phyloP scores from a whole-genome alignment of 1,140 invertebrate species.

The Pemphigus obesinymphae region DNA sequence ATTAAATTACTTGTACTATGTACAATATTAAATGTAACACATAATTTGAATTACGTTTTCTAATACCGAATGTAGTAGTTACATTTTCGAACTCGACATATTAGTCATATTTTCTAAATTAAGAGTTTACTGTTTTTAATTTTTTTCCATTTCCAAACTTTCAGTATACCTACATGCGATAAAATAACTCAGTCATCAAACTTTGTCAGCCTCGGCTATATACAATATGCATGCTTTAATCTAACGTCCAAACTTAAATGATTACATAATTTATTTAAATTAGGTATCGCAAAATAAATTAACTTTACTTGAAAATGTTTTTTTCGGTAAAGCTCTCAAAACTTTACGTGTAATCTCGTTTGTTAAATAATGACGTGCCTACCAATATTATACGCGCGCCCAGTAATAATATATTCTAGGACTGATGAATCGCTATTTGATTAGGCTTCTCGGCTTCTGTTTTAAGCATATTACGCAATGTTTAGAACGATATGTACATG shows the following conservation, averaged over 20 bases:
- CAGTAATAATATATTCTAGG: not conserved
- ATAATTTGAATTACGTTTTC: no score
- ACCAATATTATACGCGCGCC: not conserved
- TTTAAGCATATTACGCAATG: not conserved
- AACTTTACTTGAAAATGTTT: not conserved
- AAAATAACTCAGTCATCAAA: not conserved
- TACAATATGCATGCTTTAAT: not conserved
- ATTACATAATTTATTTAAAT: not conserved
- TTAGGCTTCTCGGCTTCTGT: not conserved
- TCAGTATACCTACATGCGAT: no score
- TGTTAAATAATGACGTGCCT: not conserved
- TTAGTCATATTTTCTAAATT: no score
- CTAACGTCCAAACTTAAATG: not conserved
- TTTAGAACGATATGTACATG: not conserved
- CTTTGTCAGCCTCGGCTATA: not conserved
- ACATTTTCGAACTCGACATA: no score
- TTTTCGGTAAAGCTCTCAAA: not conserved
- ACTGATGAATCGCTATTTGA: not conserved
- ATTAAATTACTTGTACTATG: no score
- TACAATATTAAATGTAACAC: no score
- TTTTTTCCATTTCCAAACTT: no score
- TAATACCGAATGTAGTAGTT: no score
- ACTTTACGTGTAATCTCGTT: not conserved
- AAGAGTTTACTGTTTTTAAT: no score
- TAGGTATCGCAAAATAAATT: not conserved